Percentiles rank a stretch among this genome's conserved stretches.
phyloP scores from a whole-genome alignment of 2,888 invertebrate species.

The Ochlodes sylvanus region DNA sequence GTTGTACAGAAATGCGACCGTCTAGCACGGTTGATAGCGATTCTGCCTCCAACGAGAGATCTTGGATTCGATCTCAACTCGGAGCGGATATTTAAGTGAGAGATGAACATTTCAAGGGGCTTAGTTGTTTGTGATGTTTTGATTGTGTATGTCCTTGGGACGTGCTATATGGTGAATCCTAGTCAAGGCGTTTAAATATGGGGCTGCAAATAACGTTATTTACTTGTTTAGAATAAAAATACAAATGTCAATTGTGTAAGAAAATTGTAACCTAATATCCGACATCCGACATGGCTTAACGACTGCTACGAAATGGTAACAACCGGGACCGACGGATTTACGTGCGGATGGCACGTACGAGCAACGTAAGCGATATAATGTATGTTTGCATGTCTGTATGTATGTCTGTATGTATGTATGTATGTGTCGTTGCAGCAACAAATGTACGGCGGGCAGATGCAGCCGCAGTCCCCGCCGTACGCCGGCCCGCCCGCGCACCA shows the following conservation, averaged over 20 bases:
- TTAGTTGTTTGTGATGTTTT: not conserved
- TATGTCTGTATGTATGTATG: not conserved
- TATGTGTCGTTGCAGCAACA: slow-evolving; percentile 57
- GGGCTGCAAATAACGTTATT: no score
- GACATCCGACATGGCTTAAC: no score
- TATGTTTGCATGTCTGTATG: not conserved
- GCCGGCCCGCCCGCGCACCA: slow-evolving; percentile 78
- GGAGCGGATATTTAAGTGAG: not conserved
- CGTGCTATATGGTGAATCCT: no score
- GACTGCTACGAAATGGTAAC: no score
- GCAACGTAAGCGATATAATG: not conserved
- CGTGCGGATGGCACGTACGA: no score
- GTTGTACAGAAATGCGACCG: not conserved
- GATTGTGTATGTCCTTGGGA: not conserved
- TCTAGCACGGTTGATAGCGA: not conserved
- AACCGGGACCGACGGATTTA: no score
- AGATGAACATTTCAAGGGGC: not conserved
- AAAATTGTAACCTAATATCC: no score
- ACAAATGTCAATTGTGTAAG: no score
- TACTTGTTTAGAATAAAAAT: no score
- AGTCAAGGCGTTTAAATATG: no score
- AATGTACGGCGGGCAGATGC: slow-evolving; percentile 68
- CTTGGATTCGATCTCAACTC: not conserved
- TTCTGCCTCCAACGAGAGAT: not conserved
- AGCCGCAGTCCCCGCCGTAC: slow-evolving; percentile 78